Base-by-base conservation (phyloP, 2,113 vertebrate species). In the Phaetusa simplex region DNA sequence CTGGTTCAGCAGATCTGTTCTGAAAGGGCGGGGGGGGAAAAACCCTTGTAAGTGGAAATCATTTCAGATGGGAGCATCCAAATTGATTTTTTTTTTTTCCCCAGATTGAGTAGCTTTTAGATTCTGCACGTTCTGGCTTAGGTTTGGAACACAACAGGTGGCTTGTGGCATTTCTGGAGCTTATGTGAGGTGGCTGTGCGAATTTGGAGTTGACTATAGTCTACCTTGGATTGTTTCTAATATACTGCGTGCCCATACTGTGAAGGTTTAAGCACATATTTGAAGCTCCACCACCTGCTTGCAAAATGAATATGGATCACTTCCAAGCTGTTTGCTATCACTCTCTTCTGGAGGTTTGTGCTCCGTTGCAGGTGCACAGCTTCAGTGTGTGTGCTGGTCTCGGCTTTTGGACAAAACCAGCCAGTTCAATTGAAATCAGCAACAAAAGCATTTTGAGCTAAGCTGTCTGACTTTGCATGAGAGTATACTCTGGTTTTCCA, bases 11-110 rank as follows among this genome's bases (percentile, higher is more conserved):
- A 61, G 52, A 43, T 8, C 12, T 64, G 18, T 56, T 89, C 66
- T 83, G 87, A 65, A 87, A 80, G 7, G 72, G n/a, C n/a, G n/a
- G n/a, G 7, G 2, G 10, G 1, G 0, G 3, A 0, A 8, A 16
- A 23, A 62, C 10, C 3, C 21, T 34, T 43, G 0, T 19, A 59
- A 67, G 29, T 72, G 34, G n/a, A 70, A 90, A 89, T 24, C 0
- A 14, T 16, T n/a, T 73, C 21, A 27, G 55, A 11, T 27, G 17
- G 66, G 13, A 78, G 13, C 50, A 58, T 70, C 32, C 14, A 15
- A 27, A 14, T 9, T 36, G 20, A 18, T 76, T 71, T n/a, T 50
- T 34, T 56, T 59, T 24, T 36, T 64, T 64, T 42, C 27, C 42
- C 43, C 71, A 14, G 38, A 9, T 5, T 32, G 55, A 90, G n/a